Evolutionary conservation across 1,140 invertebrate genomes (phyloP).

Genomic region (Atta texana): DNA sequence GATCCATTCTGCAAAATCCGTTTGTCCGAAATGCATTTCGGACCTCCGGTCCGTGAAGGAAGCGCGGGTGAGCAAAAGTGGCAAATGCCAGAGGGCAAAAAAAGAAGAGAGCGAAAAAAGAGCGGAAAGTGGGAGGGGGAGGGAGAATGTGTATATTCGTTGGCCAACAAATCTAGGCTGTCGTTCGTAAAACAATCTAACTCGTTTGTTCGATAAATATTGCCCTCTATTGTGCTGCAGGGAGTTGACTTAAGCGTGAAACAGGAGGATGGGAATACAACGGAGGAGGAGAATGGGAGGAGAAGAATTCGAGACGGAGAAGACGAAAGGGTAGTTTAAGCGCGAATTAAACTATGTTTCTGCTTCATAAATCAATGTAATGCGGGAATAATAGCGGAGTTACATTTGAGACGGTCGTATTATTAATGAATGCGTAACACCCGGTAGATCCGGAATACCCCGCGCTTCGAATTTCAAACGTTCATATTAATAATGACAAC

Average conservation of each 20-base stretch:
- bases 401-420: constrained; percentile 9
- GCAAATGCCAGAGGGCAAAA: constrained; percentile 51
- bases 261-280: background rate
- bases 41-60: constrained; percentile 23
- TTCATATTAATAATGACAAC: constrained; percentile 32
- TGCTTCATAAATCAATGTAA: constrained; percentile 32
- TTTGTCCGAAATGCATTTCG: constrained; percentile 47
- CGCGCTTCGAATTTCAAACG: background rate
- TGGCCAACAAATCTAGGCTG: constrained; percentile 41
- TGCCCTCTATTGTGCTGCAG: constrained; percentile 24
- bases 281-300: background rate
- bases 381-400: constrained; percentile 1
- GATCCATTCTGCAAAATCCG: constrained; percentile 42
- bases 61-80: constrained; percentile 29
- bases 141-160: background rate
- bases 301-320: background rate
- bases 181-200: constrained; percentile 48
- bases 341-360: constrained; percentile 33
- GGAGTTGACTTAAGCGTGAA: constrained; percentile 27
- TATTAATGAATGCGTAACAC: constrained; percentile 30
- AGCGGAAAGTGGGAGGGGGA: background rate
- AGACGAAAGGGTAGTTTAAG: constrained; percentile 13
- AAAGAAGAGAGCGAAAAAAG: background rate
- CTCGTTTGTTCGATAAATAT: constrained; percentile 49
- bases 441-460: background rate